Evolutionary conservation across 2,888 invertebrate species (phyloP), one percentile per base, ranked within the genome.

Genomic region (Polydrusus pterygomalis): DNA sequence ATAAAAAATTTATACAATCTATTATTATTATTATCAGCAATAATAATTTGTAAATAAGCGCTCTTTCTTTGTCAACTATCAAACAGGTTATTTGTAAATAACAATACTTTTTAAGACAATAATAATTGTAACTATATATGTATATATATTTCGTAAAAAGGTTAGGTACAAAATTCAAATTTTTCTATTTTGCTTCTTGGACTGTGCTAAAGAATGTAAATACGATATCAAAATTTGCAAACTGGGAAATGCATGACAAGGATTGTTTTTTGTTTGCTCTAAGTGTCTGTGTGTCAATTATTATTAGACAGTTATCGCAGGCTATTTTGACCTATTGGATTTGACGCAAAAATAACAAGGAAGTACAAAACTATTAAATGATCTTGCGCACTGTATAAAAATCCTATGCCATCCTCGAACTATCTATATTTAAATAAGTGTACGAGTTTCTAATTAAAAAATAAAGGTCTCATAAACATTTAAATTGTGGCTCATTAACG

Each of bases 211-310:
- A 54, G 40, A 71, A 40, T 71, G 71, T 71, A 71, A 64, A 71
- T 71, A 71, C 5, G 49, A 11, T 15, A 45, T 15, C 34, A 51
- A 68, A 68, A 47, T 11, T 60, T 34, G 34, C 40, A 25, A 20
- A 18, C 51, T 67, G 68, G 78, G 72, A 70, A 79, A 75, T 79
- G 79, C 69, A 74, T 67, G 71, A 67, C 18, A 34, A 10, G 1
- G 34, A 15, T 58, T 43, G 64, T 63, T 76, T 38, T 65, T 56
- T 75, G 69, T 78, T 75, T 45, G 79, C 79, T 80, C 80, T 81
- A 82, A 75, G 82, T 83, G 80, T 84, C 84, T 84, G 81, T 83
- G 84, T 84, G 84, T 85, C 84, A 84, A 83, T 84, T 85, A 83
- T 84, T 85, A 83, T 79, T 80, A 80, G 40, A 43, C 17, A 49